Evolutionary conservation across 2,888 invertebrate species (phyloP).

Genomic region (Scrobipalpa costella): DNA sequence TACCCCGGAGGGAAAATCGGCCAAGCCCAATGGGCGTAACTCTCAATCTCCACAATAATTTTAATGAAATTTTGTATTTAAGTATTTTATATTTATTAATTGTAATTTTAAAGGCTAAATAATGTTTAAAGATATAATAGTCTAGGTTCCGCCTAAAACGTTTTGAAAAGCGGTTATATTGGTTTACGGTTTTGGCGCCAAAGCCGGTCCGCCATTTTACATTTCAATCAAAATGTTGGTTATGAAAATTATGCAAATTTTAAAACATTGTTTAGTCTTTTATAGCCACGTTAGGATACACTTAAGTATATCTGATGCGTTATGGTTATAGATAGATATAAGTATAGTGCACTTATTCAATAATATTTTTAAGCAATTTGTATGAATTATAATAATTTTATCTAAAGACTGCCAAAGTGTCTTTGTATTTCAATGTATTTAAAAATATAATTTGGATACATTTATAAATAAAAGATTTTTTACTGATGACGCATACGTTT

Average conservation of each 20-base stretch:
- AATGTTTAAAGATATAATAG: conserved; percentile 1
- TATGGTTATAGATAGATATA: conserved; percentile 60
- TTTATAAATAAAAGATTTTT: conserved; percentile 17
- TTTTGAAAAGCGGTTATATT: neutral
- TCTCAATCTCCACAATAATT: neutral
- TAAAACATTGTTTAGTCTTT: conserved; percentile 2
- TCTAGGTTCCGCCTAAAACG: neutral
- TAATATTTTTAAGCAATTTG: conserved; percentile 30
- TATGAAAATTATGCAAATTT: neutral
- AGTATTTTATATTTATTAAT: conserved; percentile 31
- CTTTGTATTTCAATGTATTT: conserved; percentile 17
- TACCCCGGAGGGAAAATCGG: conserved; percentile 67
- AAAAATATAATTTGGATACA: conserved; percentile 7
- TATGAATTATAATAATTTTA: conserved; percentile 37
- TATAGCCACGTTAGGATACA: conserved; percentile 59
- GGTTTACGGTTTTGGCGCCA: neutral
- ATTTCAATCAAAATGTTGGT: neutral
- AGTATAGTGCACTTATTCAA: conserved; percentile 41
- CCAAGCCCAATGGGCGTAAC: neutral
- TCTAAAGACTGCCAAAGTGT: conserved; percentile 19
- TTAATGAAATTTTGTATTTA: conserved; percentile 22
- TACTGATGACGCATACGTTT: conserved; percentile 16
- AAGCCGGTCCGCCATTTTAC: neutral
- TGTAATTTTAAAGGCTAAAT: conserved; percentile 22
- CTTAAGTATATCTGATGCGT: conserved; percentile 46